These are phyloP conservation scores for Diprion similis DNA, from an alignment of 1,140 invertebrate species.

Conservation along the genomic window DNA sequence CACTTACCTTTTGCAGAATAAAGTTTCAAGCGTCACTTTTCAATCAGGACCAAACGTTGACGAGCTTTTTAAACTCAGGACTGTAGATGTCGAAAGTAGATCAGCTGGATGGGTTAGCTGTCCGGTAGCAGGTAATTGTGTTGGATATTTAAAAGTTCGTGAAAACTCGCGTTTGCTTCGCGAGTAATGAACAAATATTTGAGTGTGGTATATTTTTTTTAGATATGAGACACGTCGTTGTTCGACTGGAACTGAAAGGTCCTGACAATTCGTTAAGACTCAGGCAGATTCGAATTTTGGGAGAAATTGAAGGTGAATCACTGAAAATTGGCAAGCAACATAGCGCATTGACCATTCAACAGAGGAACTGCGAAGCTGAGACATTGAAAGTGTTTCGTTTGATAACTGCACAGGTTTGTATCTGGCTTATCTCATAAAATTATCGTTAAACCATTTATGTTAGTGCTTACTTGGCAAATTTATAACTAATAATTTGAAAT, in stretches of 20 bases:
- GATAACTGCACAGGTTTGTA: conserved; percentile 84
- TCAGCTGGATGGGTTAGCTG: conserved; percentile 89
- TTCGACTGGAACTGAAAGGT: conserved; percentile 88
- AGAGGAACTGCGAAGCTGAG: conserved; percentile 89
- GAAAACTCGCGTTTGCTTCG: too few species aligned
- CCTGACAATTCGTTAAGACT: conserved; percentile 89
- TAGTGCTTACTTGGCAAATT: not conserved
- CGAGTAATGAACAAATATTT: too few species aligned
- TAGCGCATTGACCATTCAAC: conserved; percentile 72
- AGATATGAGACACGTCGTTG: conserved; percentile 64
- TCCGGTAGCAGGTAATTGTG: conserved; percentile 70
- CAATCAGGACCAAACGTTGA: conserved; percentile 81
- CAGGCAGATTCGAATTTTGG: conserved; percentile 78
- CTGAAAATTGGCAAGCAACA: conserved; percentile 63
- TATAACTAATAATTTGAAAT: conserved; percentile 2
- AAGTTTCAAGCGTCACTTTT: conserved; percentile 84
- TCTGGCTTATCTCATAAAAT: conserved; percentile 17
- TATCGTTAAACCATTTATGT: not conserved
- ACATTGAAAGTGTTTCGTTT: conserved; percentile 93
- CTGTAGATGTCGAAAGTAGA: conserved; percentile 82
- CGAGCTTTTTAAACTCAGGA: conserved; percentile 80
- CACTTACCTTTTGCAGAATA: conserved; percentile 74
- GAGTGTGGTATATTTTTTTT: conserved; percentile 8
- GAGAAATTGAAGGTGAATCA: conserved; percentile 64
- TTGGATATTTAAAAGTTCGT: too few species aligned